Percentiles rank a stretch among this genome's conserved stretches.
Conservation (phyloP, 1,140 invertebrate species). For the Hestina assimilis region DNA sequence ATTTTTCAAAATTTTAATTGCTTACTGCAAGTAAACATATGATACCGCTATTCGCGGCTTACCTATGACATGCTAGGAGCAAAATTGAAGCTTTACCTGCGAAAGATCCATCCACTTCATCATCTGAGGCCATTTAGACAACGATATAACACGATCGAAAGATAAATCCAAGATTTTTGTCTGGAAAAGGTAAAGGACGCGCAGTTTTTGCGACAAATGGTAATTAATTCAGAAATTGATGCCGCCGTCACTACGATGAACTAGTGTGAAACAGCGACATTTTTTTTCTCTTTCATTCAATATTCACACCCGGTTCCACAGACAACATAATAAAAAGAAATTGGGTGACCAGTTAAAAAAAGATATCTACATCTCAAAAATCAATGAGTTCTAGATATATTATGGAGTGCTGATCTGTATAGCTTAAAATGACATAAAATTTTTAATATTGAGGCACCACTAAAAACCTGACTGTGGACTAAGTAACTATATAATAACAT, state of each 20-base stretch:
- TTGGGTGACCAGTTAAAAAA: not conserved
- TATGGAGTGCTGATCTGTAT: too few species aligned
- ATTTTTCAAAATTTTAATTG: constrained; percentile 76
- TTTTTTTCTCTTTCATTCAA: constrained; percentile 53
- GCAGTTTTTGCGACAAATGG: constrained; percentile 78
- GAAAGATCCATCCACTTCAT: constrained; percentile 87
- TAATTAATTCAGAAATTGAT: constrained; percentile 79
- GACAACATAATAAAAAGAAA: constrained; percentile 2
- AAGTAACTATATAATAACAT: too few species aligned
- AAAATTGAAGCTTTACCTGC: constrained; percentile 83
- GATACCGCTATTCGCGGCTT: constrained; percentile 79
- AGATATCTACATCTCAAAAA: too few species aligned
- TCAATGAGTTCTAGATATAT: too few species aligned
- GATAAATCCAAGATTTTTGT: constrained; percentile 59
- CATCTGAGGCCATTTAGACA: constrained; percentile 85
- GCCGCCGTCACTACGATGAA: constrained; percentile 73
- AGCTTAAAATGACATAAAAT: too few species aligned
- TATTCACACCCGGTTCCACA: constrained; percentile 8
- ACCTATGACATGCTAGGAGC: constrained; percentile 76
- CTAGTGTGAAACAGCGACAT: constrained; percentile 58
- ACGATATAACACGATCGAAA: constrained; percentile 60
- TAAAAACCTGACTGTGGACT: too few species aligned
- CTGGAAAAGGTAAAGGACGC: constrained; percentile 73
- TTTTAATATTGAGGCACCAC: too few species aligned
- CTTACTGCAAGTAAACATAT: constrained; percentile 79